Evolutionary conservation across 30 jellyfish, hydroid and myxozoan genomes (phyloP).

Genomic region (Clytia hemisphaerica): DNA sequence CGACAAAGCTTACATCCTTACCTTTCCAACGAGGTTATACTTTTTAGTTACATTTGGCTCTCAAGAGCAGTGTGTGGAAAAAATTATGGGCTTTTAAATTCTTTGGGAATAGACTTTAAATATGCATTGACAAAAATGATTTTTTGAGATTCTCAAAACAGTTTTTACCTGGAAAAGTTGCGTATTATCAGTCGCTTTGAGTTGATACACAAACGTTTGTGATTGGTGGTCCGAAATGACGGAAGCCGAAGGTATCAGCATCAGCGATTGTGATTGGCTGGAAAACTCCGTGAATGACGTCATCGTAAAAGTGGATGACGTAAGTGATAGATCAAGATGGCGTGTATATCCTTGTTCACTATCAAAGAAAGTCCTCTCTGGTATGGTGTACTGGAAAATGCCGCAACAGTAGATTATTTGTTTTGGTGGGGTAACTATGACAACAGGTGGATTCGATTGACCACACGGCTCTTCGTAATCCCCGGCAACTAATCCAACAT

Average conservation of each 20-base stretch:
- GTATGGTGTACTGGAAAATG: constrained; percentile 12
- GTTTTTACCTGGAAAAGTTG: too few relatives aligned
- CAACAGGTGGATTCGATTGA: constrained; percentile 30
- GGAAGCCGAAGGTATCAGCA: constrained; percentile 23
- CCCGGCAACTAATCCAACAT: not conserved
- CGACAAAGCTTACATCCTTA: too few relatives aligned
- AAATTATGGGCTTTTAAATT: too few relatives aligned
- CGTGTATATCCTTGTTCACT: constrained; percentile 42
- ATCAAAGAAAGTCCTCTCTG: constrained; percentile 36
- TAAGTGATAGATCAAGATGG: constrained; percentile 10
- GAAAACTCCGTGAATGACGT: not conserved
- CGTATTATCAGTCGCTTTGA: constrained; percentile 36
- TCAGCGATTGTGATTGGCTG: constrained; percentile 19
- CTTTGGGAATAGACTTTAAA: too few relatives aligned
- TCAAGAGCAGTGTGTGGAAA: too few relatives aligned
- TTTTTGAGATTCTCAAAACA: too few relatives aligned
- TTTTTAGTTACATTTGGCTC: too few relatives aligned
- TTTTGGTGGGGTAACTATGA: constrained; percentile 13
- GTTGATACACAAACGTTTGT: not conserved
- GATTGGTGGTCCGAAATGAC: not conserved
- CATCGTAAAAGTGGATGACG: not conserved
- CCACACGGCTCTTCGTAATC: not conserved
- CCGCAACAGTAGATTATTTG: constrained; percentile 8
- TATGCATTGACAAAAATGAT: too few relatives aligned
- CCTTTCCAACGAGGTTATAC: too few relatives aligned